These are phyloP conservation scores for Linnaemya vulpina DNA, from an alignment of 2,888 invertebrate genomes.

Conservation along the genomic window DNA sequence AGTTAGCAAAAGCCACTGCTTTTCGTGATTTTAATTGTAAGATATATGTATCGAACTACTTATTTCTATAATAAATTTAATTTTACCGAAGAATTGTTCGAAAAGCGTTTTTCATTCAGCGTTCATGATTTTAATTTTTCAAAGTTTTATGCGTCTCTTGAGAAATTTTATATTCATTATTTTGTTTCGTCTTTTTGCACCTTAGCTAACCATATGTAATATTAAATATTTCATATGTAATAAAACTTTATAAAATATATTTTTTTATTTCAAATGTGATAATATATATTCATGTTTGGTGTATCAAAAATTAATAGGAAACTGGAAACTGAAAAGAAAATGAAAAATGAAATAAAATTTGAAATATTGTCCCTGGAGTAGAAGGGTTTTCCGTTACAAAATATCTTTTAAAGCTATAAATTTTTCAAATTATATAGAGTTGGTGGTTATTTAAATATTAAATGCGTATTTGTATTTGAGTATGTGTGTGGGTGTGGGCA, in stretches of 20 bases:
- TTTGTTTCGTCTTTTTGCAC: no score
- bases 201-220: no score
- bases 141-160: no score
- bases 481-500: neutral
- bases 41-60: no score
- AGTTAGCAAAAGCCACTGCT: no score
- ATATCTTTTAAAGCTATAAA: slow-evolving; percentile 7
- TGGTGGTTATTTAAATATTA: neutral
- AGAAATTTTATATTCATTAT: no score
- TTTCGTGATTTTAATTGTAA: no score
- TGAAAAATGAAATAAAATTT: slow-evolving; percentile 9
- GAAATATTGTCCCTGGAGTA: slow-evolving; percentile 5
- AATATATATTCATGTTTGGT: slow-evolving; percentile 52
- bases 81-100: no score
- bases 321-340: slow-evolving; percentile 28
- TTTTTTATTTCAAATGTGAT: slow-evolving; percentile 43
- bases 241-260: slow-evolving; percentile 17
- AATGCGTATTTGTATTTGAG: neutral
- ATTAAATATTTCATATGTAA: slow-evolving; percentile 40
- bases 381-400: neutral
- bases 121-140: no score
- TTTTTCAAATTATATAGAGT: neutral
- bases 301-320: slow-evolving; percentile 65
- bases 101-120: no score
- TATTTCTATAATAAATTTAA: no score